Percentiles rank a stretch among this genome's conserved stretches.
phyloP scores from a whole-genome alignment of 2,797 vertebrate genomes.

The Holocentrus rufus region DNA sequence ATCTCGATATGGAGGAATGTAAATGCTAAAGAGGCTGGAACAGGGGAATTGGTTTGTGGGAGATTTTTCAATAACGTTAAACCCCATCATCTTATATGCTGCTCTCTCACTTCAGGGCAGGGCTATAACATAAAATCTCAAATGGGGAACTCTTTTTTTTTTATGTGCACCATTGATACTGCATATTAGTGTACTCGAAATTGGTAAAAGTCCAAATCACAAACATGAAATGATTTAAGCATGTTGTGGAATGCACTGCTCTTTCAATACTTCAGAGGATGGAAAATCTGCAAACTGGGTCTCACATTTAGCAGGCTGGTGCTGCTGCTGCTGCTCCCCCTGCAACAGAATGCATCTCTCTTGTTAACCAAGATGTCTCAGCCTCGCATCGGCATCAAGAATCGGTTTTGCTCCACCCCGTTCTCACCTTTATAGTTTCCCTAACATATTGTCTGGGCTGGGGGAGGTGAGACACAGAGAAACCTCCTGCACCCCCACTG shows the following conservation, averaged over 20 bases:
- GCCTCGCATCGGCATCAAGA: slow-evolving; percentile 31
- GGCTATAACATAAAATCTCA: slow-evolving; percentile 62
- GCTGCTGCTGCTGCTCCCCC: slow-evolving; percentile 36
- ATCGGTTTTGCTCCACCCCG: slow-evolving; percentile 11
- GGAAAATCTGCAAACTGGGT: slow-evolving; percentile 61
- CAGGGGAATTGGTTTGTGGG: slow-evolving; percentile 60
- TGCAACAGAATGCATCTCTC: slow-evolving; percentile 48
- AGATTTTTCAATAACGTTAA: slow-evolving; percentile 69
- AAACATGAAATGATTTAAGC: not conserved
- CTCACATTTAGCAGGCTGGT: slow-evolving; percentile 41
- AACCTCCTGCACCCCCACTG: slow-evolving; percentile 44
- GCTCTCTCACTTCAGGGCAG: slow-evolving; percentile 60
- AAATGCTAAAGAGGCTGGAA: slow-evolving; percentile 68
- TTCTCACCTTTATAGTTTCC: slow-evolving; percentile 12
- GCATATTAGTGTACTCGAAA: slow-evolving; percentile 41
- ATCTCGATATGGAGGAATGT: slow-evolving; percentile 59
- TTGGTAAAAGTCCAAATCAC: not conserved
- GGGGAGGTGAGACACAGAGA: slow-evolving; percentile 66
- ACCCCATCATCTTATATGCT: slow-evolving; percentile 62
- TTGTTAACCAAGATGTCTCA: slow-evolving; percentile 14
- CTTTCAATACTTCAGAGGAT: slow-evolving; percentile 59
- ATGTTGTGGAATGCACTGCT: slow-evolving; percentile 51
- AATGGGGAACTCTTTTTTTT: slow-evolving; percentile 48
- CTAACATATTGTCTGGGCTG: slow-evolving; percentile 42
- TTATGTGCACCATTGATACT: slow-evolving; percentile 60